phyloP scores from a whole-genome alignment of 2,113 vertebrate species.

The Chrysemys picta region DNA sequence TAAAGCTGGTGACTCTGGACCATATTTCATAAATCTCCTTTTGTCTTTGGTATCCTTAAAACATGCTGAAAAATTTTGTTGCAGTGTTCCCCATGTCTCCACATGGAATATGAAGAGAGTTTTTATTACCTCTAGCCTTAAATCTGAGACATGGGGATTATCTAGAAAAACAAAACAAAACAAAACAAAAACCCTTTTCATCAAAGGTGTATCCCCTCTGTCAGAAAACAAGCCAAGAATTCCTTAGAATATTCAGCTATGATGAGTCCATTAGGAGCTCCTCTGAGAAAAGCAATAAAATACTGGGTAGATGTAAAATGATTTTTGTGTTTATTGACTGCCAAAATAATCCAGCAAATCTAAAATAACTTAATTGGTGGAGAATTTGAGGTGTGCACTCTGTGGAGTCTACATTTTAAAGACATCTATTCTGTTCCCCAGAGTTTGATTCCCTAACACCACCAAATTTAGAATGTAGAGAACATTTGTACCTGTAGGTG shows the following conservation, averaged over 20 bases:
- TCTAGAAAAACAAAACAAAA: background rate
- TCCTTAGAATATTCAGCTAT: background rate
- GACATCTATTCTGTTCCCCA: background rate
- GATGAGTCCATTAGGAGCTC: background rate
- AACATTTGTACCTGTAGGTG: rapidly evolving
- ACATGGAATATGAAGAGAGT: background rate
- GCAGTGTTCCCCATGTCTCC: background rate
- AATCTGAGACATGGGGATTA: background rate
- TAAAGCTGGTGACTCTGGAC: background rate
- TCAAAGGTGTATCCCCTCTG: background rate
- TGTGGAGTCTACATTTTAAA: background rate
- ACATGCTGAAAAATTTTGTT: background rate
- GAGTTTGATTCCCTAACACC: background rate
- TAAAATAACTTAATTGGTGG: background rate
- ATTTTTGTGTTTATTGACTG: conserved; percentile 5
- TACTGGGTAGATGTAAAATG: conserved; percentile 3
- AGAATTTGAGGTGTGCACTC: background rate
- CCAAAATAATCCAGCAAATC: conserved; percentile 44
- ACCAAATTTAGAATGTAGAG: background rate
- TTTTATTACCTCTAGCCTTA: background rate
- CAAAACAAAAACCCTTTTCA: background rate
- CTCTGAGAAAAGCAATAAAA: background rate
- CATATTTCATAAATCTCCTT: rapidly evolving
- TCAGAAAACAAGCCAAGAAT: background rate
- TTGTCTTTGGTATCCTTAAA: background rate